A percentile compares a stretch with the other conserved stretches of the same genome.
Evolutionary conservation across 2,113 vertebrate species (phyloP).

Genomic region (Emydocephalus ijimae): DNA sequence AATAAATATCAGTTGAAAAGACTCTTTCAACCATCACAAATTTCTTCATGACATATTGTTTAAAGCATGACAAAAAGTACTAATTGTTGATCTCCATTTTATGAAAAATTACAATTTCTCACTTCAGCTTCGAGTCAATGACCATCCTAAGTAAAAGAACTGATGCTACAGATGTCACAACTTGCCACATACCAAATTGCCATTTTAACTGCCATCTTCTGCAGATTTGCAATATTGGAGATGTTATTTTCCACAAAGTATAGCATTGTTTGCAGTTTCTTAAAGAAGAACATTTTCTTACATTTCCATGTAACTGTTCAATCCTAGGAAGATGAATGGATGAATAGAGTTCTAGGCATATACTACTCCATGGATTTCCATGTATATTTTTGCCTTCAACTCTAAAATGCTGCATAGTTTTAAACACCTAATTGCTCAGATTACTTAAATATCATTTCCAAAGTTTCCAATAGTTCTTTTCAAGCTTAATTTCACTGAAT

Average conservation of each 20-base stretch:
- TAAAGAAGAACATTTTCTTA: not conserved
- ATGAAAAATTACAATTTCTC: not conserved
- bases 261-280: not conserved
- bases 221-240: not conserved
- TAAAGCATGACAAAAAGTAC: not conserved
- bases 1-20: not conserved
- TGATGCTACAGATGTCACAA: not conserved
- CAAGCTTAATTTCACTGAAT: not conserved
- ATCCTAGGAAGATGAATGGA: not conserved
- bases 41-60: not conserved
- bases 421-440: not conserved
- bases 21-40: not conserved
- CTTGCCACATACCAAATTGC: not conserved
- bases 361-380: not conserved
- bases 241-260: not conserved
- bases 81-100: not conserved
- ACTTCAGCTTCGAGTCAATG: not conserved
- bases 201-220: not conserved
- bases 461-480: not conserved
- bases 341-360: not conserved
- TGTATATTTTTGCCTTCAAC: not conserved
- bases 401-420: not conserved
- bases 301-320: not conserved
- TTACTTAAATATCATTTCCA: not conserved
- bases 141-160: not conserved